A percentile compares a stretch with the other conserved stretches of the same genome.
phyloP scores from a whole-genome alignment of 2,113 vertebrate genomes.

The Alethe diademata region DNA sequence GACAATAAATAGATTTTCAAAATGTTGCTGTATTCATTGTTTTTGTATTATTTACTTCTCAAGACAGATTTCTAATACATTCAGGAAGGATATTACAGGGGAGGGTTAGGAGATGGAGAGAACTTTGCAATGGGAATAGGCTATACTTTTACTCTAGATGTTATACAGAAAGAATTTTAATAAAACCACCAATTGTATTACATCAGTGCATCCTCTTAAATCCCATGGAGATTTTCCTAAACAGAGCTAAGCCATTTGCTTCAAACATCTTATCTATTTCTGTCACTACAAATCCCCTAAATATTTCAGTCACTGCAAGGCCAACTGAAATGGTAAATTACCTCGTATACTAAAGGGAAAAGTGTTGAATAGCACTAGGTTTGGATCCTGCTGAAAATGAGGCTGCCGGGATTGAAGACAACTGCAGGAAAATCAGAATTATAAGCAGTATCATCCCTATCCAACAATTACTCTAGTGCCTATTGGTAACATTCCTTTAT shows the following conservation, averaged over 20 bases:
- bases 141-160: conserved; percentile 14
- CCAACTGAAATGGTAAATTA: conserved; percentile 55
- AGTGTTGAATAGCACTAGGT: not conserved
- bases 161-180: conserved; percentile 64
- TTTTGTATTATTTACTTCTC: not conserved
- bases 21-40: not conserved
- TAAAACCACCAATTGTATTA: conserved; percentile 62
- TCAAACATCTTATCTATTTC: conserved; percentile 64
- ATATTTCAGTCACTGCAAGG: conserved; percentile 48
- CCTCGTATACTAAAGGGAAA: conserved; percentile 3
- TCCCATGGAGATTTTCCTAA: conserved; percentile 72
- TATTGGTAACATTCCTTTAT: conserved; percentile 5
- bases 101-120: not conserved
- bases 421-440: conserved; percentile 40
- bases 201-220: conserved; percentile 60
- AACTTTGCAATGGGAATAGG: not conserved
- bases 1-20: not conserved
- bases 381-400: conserved; percentile 9
- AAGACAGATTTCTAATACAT: not conserved
- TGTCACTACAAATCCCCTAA: conserved; percentile 60
- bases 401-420: conserved; percentile 21
- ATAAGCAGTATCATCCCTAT: not conserved
- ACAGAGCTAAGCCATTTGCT: conserved; percentile 50
- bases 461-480: not conserved
- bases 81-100: not conserved